Conservation (phyloP, 2,113 vertebrate genomes). For the Trachemys scripta region DNA sequence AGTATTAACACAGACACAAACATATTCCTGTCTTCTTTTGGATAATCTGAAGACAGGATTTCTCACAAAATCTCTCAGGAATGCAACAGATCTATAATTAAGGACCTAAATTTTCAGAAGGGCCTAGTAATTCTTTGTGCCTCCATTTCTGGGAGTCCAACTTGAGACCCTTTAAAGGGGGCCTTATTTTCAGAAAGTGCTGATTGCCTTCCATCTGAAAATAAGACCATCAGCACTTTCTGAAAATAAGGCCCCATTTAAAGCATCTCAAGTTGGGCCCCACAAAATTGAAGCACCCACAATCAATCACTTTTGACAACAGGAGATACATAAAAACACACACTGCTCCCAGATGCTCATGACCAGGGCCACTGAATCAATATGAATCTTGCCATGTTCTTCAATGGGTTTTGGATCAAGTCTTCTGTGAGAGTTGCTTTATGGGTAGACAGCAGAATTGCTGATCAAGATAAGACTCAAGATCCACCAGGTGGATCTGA, state of each 20-base stretch:
- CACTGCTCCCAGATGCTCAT: not conserved
- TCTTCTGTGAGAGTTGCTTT: not conserved
- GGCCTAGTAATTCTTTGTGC: not conserved
- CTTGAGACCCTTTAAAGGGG: not conserved
- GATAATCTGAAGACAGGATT: not conserved
- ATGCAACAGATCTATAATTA: not conserved
- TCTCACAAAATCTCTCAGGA: not conserved
- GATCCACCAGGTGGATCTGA: not conserved
- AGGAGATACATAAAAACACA: not conserved
- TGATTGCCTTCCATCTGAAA: too few species aligned
- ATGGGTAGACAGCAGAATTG: not conserved
- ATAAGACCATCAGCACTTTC: not conserved
- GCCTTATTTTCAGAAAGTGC: not conserved
- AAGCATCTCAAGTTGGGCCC: not conserved
- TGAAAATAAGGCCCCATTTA: not conserved
- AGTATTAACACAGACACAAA: not conserved
- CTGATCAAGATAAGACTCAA: not conserved
- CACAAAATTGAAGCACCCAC: not conserved
- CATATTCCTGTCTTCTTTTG: accelerated
- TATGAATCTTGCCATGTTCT: not conserved
- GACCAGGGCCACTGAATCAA: not conserved
- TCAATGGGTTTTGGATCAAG: not conserved
- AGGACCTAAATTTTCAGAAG: not conserved
- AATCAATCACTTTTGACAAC: not conserved
- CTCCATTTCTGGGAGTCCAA: not conserved